Evolutionary conservation across 92 coral and sea anemone genomes (phyloP), one percentile per base, ranked within the genome.

Genomic region (Epizoanthus ramosus): DNA sequence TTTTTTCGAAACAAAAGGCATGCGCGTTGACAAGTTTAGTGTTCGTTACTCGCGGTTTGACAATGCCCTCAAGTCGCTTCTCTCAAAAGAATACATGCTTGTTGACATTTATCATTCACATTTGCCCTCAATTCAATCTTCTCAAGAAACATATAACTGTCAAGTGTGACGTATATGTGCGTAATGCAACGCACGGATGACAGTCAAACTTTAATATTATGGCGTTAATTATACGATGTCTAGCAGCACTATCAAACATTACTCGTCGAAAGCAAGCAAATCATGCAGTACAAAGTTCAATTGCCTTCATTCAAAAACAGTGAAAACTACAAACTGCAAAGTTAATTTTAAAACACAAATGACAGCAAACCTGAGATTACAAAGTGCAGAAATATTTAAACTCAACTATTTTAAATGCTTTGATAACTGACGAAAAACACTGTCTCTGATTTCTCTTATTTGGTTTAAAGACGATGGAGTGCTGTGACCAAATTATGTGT

Each of bases 401-500:
- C 16, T 23, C 31, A 22, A 63, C 68, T 59, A 23, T 5, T 59
- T 59, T 59, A 59, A 59, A 59, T 59, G 47, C n/a, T 5, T 59
- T 6, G 7, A 10, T 18, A 59, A 59, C 23, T 59, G 7, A 6
- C 0, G 18, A 59, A 59, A 59, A 23, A 59, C 6, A 59, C 23
- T 60, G 66, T 6, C 25, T 8, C n/a, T n/a, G n/a, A 60, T 14
- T 23, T n/a, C 54, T 9, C 14, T 41, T 41, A 41, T 41, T 41
- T 8, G 47, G 47, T 4, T 63, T 21, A 22, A 16, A n/a, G 33
- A 63, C 22, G 68, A 28, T 8, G 22, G 35, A 63, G 14, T 23
- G 10, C 14, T 19, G 21, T 41, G 61, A 58, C 39, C 8, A 80
- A 92, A 21, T 85, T 73, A 90, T 63, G 83, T 87, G 88, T 90